Evolutionary conservation across 2,797 vertebrate genomes (phyloP).

Genomic region (Selene dorsalis): DNA sequence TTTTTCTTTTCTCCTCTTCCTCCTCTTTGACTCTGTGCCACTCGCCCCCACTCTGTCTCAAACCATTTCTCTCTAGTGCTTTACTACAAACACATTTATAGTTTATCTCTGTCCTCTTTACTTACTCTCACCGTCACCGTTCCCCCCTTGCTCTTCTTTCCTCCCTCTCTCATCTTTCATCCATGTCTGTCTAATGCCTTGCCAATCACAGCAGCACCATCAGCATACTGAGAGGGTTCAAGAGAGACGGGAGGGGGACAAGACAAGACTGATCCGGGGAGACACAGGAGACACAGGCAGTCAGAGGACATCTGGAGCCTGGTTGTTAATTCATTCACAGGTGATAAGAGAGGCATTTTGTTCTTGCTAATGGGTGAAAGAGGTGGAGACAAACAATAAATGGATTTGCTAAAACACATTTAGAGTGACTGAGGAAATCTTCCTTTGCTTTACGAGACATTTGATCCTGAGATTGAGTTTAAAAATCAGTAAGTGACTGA

Average conservation of each 20-base stretch:
- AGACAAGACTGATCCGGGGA: constrained; percentile 57
- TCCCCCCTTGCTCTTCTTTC: constrained; percentile 24
- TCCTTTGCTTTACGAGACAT: constrained; percentile 40
- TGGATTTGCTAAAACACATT: constrained; percentile 58
- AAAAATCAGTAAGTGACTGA: constrained; percentile 24
- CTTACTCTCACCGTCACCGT: constrained; percentile 60
- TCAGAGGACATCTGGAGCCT: constrained; percentile 71
- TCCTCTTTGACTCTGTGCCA: constrained; percentile 10
- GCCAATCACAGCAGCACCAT: constrained; percentile 63
- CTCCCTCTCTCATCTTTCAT: constrained; percentile 59
- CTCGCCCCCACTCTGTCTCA: constrained; percentile 37
- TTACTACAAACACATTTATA: constrained; percentile 64
- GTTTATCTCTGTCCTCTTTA: constrained; percentile 71
- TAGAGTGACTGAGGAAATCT: constrained; percentile 28
- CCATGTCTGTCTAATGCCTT: constrained; percentile 63
- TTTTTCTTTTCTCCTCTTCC: constrained; percentile 54
- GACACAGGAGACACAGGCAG: constrained; percentile 46
- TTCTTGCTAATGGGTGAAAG: constrained; percentile 52
- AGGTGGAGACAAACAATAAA: constrained; percentile 61
- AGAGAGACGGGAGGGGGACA: constrained; percentile 51
- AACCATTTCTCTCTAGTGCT: constrained; percentile 40
- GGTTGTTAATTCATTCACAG: constrained; percentile 72
- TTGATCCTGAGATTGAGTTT: constrained; percentile 54
- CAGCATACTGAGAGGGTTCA: constrained; percentile 61
- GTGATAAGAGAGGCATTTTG: constrained; percentile 67